phyloP scores from a whole-genome alignment of 2,113 vertebrate genomes.

The Anarhynchus alexandrinus region DNA sequence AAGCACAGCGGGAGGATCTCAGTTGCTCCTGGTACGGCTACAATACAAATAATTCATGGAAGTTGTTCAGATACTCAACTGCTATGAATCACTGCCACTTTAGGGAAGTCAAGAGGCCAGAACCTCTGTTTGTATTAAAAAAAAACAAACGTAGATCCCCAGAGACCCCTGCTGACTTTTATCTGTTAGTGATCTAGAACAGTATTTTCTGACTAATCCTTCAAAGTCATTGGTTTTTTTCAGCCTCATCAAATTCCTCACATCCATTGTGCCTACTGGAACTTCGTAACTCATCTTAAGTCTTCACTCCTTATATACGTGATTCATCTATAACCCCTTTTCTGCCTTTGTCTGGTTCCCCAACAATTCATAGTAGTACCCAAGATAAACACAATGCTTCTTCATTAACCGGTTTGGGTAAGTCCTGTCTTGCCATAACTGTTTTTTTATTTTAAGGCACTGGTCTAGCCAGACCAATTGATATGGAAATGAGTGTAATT shows the following conservation, averaged over 20 bases:
- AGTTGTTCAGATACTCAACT: not conserved
- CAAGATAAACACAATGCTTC: not conserved
- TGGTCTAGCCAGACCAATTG: slow-evolving; percentile 63
- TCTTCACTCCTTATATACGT: not conserved
- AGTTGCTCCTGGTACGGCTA: not conserved
- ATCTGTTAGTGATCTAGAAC: slow-evolving; percentile 11
- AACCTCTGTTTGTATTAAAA: not conserved
- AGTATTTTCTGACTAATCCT: not conserved
- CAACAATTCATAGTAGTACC: not conserved
- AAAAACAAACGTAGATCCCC: not conserved
- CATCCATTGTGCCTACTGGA: not conserved
- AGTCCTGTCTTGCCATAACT: slow-evolving; percentile 1
- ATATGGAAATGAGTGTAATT: slow-evolving; percentile 78
- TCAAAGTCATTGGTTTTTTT: not conserved
- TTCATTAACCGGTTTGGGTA: not conserved
- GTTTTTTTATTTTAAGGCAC: slow-evolving; percentile 43
- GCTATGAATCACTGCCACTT: not conserved
- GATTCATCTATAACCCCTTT: not conserved
- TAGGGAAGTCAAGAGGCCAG: not conserved
- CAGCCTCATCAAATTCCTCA: not conserved
- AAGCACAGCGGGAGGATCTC: not conserved
- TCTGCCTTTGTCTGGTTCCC: not conserved
- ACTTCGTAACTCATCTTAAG: not conserved
- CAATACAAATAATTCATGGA: not conserved
- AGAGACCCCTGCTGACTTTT: not conserved